Evolutionary conservation across 2,113 vertebrate genomes (phyloP).

Genomic region (Chaenocephalus aceratus): DNA sequence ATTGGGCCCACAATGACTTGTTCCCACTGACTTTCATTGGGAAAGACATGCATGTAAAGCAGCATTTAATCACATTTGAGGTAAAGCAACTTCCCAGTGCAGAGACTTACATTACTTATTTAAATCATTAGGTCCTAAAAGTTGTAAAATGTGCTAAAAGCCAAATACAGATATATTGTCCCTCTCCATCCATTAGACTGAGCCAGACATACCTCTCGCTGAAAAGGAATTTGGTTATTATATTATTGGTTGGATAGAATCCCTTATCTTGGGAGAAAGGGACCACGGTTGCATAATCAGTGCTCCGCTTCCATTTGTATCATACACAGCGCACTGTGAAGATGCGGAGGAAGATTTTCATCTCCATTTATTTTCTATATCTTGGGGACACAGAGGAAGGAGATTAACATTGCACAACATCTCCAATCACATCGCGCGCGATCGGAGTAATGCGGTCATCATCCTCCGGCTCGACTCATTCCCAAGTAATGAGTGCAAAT

Average conservation of each 20-base stretch:
- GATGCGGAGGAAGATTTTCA: conserved; percentile 60
- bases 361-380: conserved; percentile 69
- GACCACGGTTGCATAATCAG: conserved; percentile 56
- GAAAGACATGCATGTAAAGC: no score
- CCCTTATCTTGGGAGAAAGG: not conserved
- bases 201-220: conserved; percentile 21
- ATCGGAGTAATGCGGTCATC: conserved; percentile 76
- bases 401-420: conserved; percentile 75
- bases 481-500: conserved; percentile 84
- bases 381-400: conserved; percentile 68
- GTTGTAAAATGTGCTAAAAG: no score
- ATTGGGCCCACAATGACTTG: no score
- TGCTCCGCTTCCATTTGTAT: conserved; percentile 62
- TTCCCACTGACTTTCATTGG: no score
- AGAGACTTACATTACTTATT: no score
- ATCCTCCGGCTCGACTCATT: conserved; percentile 76
- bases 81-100: no score
- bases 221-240: conserved; percentile 35
- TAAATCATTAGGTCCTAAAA: no score
- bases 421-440: conserved; percentile 71
- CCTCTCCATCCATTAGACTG: no score
- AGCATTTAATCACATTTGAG: no score
- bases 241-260: conserved; percentile 15
- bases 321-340: conserved; percentile 47
- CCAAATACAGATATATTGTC: no score